Conservation (phyloP, 2,113 vertebrate genomes). For the Cisticola juncidis region DNA sequence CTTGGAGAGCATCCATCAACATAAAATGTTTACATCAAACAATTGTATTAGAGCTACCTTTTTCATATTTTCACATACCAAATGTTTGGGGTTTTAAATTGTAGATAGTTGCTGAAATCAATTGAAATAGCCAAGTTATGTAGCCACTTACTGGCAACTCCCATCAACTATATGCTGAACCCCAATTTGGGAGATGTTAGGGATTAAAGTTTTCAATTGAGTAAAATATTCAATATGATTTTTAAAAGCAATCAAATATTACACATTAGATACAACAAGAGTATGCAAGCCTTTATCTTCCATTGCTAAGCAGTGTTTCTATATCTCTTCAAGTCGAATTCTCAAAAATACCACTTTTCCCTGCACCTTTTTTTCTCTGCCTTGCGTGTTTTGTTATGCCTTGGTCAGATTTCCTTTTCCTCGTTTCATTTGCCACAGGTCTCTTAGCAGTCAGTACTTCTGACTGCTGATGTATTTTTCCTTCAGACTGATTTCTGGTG, state of each 20-base stretch:
- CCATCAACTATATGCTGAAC: background rate
- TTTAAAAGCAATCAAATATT: background rate
- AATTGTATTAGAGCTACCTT: background rate
- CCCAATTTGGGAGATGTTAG: background rate
- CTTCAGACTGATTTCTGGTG: background rate
- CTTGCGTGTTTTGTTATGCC: background rate
- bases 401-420: background rate
- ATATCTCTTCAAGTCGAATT: background rate
- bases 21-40: background rate
- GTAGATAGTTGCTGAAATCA: background rate
- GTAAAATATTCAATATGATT: background rate
- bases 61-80: background rate
- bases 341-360: background rate
- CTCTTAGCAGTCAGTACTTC: background rate
- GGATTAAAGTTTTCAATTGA: background rate
- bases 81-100: background rate
- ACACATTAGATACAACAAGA: background rate
- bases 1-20: background rate
- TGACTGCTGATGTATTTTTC: background rate
- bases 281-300: accelerated
- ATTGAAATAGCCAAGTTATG: background rate
- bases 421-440: background rate
- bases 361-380: background rate
- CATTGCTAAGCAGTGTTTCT: accelerated
- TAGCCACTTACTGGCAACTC: background rate